Conservation (phyloP, 2,797 vertebrate genomes). For the Acropternis orthonyx region DNA sequence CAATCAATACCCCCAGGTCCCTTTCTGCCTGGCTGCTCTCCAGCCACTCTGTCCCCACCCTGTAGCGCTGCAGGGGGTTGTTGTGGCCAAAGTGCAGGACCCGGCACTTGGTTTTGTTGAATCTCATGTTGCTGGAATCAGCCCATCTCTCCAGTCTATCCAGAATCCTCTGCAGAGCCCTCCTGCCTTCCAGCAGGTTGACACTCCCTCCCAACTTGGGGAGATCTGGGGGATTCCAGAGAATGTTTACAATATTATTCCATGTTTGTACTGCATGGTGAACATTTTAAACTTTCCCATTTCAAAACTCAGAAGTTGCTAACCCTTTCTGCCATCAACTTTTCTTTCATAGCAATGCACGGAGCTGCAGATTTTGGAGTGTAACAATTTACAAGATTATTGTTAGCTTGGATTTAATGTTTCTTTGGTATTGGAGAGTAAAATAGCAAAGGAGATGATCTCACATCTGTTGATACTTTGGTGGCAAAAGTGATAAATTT, state of each 20-base stretch:
- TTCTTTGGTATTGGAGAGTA: background rate
- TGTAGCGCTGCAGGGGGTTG: too few relatives aligned
- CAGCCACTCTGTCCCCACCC: too few relatives aligned
- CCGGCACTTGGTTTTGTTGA: too few relatives aligned
- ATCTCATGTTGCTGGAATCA: too few relatives aligned
- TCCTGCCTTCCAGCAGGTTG: too few relatives aligned
- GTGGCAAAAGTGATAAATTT: background rate
- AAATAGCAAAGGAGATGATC: background rate
- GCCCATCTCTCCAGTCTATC: too few relatives aligned
- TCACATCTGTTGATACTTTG: background rate
- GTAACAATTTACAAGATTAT: background rate
- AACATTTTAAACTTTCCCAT: background rate
- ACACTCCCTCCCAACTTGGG: too few relatives aligned
- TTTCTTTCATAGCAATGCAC: background rate
- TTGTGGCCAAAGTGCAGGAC: too few relatives aligned
- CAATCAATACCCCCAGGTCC: too few relatives aligned
- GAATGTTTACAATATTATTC: background rate
- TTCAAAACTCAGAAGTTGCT: background rate
- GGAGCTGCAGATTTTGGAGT: background rate
- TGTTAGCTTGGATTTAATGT: background rate
- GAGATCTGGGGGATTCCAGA: background rate
- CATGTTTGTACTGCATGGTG: background rate
- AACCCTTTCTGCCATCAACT: background rate
- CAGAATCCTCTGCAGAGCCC: too few relatives aligned
- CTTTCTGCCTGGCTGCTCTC: too few relatives aligned